phyloP scores from a whole-genome alignment of 1,140 invertebrate species.

The Wiebesia pumilae region DNA sequence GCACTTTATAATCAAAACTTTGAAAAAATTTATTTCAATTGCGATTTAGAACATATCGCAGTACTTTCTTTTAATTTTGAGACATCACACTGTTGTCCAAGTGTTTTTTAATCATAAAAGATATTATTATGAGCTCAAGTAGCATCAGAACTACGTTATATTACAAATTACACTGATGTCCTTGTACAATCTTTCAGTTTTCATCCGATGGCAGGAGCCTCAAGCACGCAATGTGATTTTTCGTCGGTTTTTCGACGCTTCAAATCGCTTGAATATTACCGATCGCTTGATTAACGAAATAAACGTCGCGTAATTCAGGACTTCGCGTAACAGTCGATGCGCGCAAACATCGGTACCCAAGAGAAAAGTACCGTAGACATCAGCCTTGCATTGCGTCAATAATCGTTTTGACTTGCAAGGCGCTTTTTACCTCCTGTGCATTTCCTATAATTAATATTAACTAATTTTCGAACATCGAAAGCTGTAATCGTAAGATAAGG shows the following conservation, averaged over 20 bases:
- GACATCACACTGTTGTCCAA: background rate
- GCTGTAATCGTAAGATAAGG: too few species aligned
- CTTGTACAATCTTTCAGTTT: background rate
- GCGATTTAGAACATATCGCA: background rate
- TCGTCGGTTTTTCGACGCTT: too few species aligned
- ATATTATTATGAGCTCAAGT: too few species aligned
- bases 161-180: background rate
- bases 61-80: background rate
- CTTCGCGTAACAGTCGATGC: background rate
- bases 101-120: background rate
- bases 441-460: too few species aligned
- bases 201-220: background rate
- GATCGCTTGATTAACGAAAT: background rate
- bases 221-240: too few species aligned
- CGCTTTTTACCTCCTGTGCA: too few species aligned
- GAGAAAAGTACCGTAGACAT: too few species aligned
- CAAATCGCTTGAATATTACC: background rate
- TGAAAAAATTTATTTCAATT: background rate
- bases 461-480: too few species aligned
- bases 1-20: too few species aligned
- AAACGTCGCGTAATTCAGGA: background rate
- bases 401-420: too few species aligned
- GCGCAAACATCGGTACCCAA: too few species aligned
- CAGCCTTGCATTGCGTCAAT: too few species aligned
- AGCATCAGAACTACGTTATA: background rate